These are phyloP conservation scores for Ondatra zibethicus DNA, from an alignment of 2,113 vertebrate species.

Conservation along the genomic window DNA sequence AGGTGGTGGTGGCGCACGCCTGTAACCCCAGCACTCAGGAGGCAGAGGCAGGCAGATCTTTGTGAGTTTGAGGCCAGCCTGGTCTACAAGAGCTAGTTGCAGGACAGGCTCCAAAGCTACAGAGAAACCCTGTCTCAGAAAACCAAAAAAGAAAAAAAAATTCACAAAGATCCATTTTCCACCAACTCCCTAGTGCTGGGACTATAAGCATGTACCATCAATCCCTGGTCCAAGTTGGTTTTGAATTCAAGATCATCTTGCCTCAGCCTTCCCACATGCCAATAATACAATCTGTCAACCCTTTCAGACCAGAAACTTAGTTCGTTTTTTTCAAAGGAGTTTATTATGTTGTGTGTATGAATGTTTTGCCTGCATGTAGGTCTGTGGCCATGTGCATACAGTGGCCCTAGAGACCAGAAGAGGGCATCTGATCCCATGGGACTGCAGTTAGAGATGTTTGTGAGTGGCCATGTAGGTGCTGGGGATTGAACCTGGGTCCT, in stretches of 20 bases:
- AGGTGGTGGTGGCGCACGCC: too few species aligned
- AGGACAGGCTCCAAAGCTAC: too few species aligned
- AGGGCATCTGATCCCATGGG: neutral
- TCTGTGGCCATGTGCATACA: neutral
- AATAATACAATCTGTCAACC: neutral
- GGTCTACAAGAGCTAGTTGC: too few species aligned
- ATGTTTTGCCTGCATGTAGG: neutral
- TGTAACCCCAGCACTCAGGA: too few species aligned
- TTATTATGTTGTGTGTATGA: neutral
- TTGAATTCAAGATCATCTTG: neutral
- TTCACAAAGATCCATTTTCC: neutral
- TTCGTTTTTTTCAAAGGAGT: neutral
- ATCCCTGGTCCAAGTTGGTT: neutral
- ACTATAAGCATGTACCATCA: neutral
- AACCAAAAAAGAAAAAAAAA: neutral
- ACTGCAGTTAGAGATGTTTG: neutral
- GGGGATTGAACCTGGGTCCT: neutral
- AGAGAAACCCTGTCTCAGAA: too few species aligned
- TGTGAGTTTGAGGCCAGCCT: too few species aligned
- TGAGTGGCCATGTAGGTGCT: neutral
- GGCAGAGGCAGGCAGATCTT: too few species aligned
- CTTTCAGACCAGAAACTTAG: neutral
- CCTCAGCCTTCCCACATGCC: neutral
- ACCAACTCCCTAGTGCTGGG: neutral
- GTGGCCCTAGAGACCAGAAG: neutral